A percentile compares a stretch with the other conserved stretches of the same genome.
Evolutionary conservation across 2,888 invertebrate genomes (phyloP).

Genomic region (Drosophila cognata): DNA sequence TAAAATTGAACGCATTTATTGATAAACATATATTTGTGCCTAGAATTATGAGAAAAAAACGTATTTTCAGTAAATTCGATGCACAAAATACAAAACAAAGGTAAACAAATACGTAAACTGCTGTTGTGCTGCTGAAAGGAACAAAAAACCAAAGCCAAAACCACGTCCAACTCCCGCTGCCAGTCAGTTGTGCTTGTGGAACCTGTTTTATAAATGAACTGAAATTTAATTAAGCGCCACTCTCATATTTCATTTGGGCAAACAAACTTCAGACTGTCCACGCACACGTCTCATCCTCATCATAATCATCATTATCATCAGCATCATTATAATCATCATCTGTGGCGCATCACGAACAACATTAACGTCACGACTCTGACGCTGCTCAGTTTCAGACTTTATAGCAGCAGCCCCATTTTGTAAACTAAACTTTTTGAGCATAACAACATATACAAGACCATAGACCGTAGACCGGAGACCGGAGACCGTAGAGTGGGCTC

Average conservation of each 20-base stretch:
- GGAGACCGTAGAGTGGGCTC: conserved; percentile 13
- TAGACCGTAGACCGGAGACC: neutral
- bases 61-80: neutral
- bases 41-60: neutral
- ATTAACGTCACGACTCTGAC: conserved; percentile 58
- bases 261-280: conserved; percentile 49
- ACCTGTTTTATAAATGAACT: conserved; percentile 75
- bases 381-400: conserved; percentile 36
- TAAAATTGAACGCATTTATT: neutral
- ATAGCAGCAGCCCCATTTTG: conserved; percentile 45
- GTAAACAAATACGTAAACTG: conserved; percentile 3
- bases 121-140: neutral
- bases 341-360: conserved; percentile 72
- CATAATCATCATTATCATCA: conserved; percentile 26
- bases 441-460: conserved; percentile 19
- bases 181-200: conserved; percentile 5
- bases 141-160: neutral
- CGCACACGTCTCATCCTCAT: conserved; percentile 47
- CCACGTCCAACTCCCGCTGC: neutral
- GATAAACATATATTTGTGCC: neutral
- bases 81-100: neutral
- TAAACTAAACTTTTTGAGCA: conserved; percentile 65
- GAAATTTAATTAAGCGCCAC: conserved; percentile 78
- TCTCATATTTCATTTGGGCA: conserved; percentile 68
- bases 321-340: conserved; percentile 37